Evolutionary conservation across 2,113 vertebrate genomes (phyloP).

Genomic region (Dendrocopos noguchii): DNA sequence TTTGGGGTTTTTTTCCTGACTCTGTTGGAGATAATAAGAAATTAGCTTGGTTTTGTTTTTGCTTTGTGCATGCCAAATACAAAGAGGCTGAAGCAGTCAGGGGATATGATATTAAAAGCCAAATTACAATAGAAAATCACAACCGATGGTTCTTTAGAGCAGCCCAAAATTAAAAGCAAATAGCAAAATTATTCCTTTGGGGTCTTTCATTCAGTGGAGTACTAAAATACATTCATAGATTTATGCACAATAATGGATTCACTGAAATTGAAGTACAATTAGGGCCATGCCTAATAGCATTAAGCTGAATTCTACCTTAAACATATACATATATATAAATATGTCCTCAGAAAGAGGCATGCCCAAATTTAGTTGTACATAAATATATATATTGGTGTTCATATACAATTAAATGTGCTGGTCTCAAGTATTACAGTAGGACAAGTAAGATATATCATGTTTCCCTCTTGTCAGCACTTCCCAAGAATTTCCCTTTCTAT

Average conservation of each 20-base stretch:
- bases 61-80: not conserved
- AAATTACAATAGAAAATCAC: conserved; percentile 32
- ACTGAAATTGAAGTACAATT: not conserved
- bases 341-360: not conserved
- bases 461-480: not conserved
- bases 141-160: not conserved
- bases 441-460: not conserved
- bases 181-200: conserved; percentile 8
- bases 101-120: conserved; percentile 48
- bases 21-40: conserved; percentile 59
- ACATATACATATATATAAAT: not conserved
- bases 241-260: not conserved
- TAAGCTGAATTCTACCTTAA: not conserved
- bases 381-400: not conserved
- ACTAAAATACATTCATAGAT: not conserved
- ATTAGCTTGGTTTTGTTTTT: conserved; percentile 52
- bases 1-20: not conserved
- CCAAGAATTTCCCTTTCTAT: not conserved
- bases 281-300: not conserved
- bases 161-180: conserved; percentile 64
- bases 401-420: not conserved
- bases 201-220: not conserved
- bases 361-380: not conserved
- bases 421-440: not conserved
- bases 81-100: not conserved